Conservation (phyloP, 1,140 invertebrate species). For the Drosophila prosaltans region DNA sequence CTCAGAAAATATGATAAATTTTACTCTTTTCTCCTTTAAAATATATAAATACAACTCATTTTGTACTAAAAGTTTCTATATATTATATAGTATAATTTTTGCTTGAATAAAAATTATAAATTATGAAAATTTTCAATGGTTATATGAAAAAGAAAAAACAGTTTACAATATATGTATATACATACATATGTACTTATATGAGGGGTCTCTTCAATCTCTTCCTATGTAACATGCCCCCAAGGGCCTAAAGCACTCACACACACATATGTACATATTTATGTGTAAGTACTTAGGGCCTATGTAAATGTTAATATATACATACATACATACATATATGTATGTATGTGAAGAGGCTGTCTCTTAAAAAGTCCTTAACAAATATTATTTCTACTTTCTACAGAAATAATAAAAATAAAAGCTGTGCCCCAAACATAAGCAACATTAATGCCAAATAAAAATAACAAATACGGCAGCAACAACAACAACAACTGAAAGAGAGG, state of each 20-base stretch:
- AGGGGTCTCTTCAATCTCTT: background rate
- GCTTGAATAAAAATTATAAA: background rate
- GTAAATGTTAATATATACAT: constrained; percentile 3
- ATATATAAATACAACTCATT: too few species aligned
- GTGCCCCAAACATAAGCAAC: constrained; percentile 48
- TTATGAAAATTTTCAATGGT: background rate
- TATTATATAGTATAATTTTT: too few species aligned
- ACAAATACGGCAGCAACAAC: constrained; percentile 33
- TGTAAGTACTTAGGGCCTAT: background rate
- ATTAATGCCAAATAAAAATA: constrained; percentile 52
- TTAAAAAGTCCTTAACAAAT: constrained; percentile 47
- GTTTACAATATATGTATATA: background rate
- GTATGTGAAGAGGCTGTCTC: constrained; percentile 30
- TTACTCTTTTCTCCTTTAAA: too few species aligned
- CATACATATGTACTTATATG: too few species aligned
- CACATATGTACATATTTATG: too few species aligned
- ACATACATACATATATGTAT: background rate
- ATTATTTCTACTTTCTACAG: constrained; percentile 36
- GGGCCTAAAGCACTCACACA: background rate
- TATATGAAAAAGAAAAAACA: background rate
- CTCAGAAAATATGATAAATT: too few species aligned
- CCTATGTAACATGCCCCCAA: background rate
- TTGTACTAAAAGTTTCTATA: too few species aligned
- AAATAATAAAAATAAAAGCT: constrained; percentile 35
- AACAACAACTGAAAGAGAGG: constrained; percentile 11